A percentile compares a stretch with the other conserved stretches of the same genome.
These are phyloP conservation scores for Saccopteryx leptura DNA, from an alignment of 2,113 vertebrate species.

Conservation along the genomic window DNA sequence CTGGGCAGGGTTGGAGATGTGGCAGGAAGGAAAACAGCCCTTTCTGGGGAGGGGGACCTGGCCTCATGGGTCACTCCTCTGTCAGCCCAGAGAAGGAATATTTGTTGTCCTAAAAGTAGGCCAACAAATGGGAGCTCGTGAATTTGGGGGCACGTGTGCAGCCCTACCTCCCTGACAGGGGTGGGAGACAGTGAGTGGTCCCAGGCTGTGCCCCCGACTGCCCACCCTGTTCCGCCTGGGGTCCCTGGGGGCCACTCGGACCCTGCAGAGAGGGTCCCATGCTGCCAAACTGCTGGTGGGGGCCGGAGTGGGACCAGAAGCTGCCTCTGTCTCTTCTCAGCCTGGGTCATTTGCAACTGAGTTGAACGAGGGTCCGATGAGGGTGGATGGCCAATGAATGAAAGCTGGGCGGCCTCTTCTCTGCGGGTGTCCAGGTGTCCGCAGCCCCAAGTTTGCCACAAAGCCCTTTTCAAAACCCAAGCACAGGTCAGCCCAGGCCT, in stretches of 20 bases:
- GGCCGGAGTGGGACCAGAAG: neutral
- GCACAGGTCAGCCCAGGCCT: neutral
- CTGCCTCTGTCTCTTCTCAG: neutral
- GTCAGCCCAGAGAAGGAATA: no score
- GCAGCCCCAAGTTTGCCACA: neutral
- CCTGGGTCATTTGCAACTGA: neutral
- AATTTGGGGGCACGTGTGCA: accelerated
- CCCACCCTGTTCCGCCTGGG: neutral
- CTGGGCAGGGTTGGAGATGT: neutral
- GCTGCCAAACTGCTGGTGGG: neutral
- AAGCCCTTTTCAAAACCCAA: neutral
- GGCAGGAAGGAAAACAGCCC: neutral
- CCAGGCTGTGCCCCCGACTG: accelerated
- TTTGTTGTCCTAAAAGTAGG: constrained; percentile 9
- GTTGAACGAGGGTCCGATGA: neutral
- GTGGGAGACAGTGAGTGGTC: neutral
- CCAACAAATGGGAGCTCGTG: neutral
- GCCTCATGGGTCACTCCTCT: neutral
- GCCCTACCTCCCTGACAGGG: neutral
- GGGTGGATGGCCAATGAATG: neutral
- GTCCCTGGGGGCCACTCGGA: neutral
- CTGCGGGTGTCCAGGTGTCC: neutral
- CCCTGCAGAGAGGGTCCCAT: neutral
- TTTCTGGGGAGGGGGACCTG: neutral
- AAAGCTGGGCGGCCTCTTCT: neutral